Evolutionary conservation across 2,797 vertebrate genomes (phyloP), one percentile per base, ranked within the genome.

Genomic region (Euphonia xanthogaster): DNA sequence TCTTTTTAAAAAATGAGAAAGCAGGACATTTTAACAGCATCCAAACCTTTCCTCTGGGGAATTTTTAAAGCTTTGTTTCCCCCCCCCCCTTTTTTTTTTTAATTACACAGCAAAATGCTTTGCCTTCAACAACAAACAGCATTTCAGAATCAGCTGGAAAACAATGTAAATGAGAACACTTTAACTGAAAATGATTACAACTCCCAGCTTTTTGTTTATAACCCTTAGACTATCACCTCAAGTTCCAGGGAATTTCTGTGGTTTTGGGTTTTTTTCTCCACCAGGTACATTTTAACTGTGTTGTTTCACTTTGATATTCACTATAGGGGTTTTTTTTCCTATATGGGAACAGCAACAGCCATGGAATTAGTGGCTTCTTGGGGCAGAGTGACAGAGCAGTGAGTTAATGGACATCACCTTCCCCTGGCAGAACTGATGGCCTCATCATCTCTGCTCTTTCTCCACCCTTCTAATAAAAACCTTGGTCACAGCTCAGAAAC

Each of bases 121-220:
- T 80, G 57, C 90, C 75, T 92, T 94, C 68, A 89, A 94, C 81
- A 91, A 67, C 57, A 91, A 94, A 65, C 2, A 9, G 44, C 66
- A 62, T 84, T 94, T 85, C 70, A 92, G 74, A 67, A 87, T 35
- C 50, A 94, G 57, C 45, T 11, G 12, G 91, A 91, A 93, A 91
- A 74, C 75, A 88, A 77, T 61, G 88, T 65, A 86, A 86, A 96
- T 83, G 68, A 91, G 68, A 80, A 80, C 39, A 72, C 42, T 90
- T 85, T 86, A 83, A 50, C 35, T 93, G 82, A 71, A 58, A 74
- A 77, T 65, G 31, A 93, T 94, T 94, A 47, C 65, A 90, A 35
- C 39, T 90, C 72, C 28, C n/a, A 83, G 45, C 35, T 86, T 88
- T 86, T 90, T 77, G 53, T 83, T 91, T 65, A 14, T 66, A 78